Conservation (phyloP, 2,113 vertebrate genomes). For the Trogon surrucura region DNA sequence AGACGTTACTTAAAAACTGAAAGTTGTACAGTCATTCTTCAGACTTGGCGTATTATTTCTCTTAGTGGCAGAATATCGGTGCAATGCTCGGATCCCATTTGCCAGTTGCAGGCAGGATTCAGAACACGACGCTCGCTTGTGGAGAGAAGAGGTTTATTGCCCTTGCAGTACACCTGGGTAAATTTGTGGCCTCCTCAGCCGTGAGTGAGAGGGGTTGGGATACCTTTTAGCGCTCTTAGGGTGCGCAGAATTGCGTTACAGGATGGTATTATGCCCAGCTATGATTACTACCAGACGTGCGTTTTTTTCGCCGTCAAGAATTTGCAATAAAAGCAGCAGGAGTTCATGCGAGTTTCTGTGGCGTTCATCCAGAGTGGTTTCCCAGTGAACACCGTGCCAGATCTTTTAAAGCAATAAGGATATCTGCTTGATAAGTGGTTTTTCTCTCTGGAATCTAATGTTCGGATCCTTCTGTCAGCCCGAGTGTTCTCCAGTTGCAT, state of each 20-base stretch:
- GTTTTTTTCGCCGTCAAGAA: slow-evolving; percentile 51
- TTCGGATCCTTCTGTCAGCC: slow-evolving; percentile 33
- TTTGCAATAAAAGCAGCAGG: slow-evolving; percentile 63
- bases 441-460: slow-evolving; percentile 45
- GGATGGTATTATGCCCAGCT: slow-evolving; percentile 50
- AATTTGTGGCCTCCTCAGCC: slow-evolving; percentile 35
- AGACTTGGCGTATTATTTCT: neutral
- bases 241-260: slow-evolving; percentile 51
- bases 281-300: slow-evolving; percentile 70
- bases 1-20: neutral
- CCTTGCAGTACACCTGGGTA: neutral
- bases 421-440: slow-evolving; percentile 56
- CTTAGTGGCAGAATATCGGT: neutral
- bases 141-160: neutral
- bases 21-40: neutral
- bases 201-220: slow-evolving; percentile 45
- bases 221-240: slow-evolving; percentile 56
- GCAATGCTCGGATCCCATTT: neutral
- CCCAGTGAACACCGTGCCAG: slow-evolving; percentile 35
- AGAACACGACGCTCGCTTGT: slow-evolving; percentile 17
- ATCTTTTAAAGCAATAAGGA: slow-evolving; percentile 40
- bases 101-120: slow-evolving; percentile 28
- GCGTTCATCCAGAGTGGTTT: slow-evolving; percentile 53
- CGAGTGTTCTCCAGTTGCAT: slow-evolving; percentile 17
- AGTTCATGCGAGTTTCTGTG: slow-evolving; percentile 61